Conservation (phyloP, 2,113 vertebrate genomes). For the Polypterus senegalus region DNA sequence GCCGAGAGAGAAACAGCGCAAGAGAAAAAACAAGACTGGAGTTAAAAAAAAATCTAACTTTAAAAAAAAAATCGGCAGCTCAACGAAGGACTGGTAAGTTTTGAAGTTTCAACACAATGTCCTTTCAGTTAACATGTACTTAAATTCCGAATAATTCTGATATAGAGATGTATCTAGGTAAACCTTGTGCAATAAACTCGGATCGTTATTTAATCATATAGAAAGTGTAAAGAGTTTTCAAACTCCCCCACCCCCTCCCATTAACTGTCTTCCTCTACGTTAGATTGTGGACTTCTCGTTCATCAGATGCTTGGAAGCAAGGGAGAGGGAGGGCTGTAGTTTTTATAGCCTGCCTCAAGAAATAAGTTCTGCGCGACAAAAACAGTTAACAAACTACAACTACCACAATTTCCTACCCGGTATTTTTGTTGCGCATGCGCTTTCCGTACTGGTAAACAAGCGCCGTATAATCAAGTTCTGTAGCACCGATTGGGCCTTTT, state of each 20-base stretch:
- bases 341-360: constrained; percentile 4
- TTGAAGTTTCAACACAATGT: not conserved
- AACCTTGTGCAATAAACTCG: too few relatives aligned
- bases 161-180: too few relatives aligned
- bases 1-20: constrained; percentile 50
- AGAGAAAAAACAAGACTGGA: constrained; percentile 7
- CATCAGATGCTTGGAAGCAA: not conserved
- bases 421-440: constrained; percentile 27
- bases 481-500: constrained; percentile 54
- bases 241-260: constrained; percentile 7
- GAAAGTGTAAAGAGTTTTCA: constrained; percentile 1
- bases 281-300: constrained; percentile 6
- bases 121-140: not conserved
- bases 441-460: constrained; percentile 63
- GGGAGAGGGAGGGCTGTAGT: constrained; percentile 11
- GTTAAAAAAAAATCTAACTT: constrained; percentile 25
- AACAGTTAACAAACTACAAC: constrained; percentile 27
- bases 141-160: not conserved
- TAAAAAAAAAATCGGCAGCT: constrained; percentile 11
- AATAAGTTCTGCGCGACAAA: too few relatives aligned
- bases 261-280: constrained; percentile 1
- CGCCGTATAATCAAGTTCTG: constrained; percentile 30
- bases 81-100: not conserved
- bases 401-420: constrained; percentile 34
- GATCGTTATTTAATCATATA: too few relatives aligned